These are phyloP conservation scores for Drosophila antonietae DNA, from an alignment of 2,888 invertebrate species.

Conservation along the genomic window DNA sequence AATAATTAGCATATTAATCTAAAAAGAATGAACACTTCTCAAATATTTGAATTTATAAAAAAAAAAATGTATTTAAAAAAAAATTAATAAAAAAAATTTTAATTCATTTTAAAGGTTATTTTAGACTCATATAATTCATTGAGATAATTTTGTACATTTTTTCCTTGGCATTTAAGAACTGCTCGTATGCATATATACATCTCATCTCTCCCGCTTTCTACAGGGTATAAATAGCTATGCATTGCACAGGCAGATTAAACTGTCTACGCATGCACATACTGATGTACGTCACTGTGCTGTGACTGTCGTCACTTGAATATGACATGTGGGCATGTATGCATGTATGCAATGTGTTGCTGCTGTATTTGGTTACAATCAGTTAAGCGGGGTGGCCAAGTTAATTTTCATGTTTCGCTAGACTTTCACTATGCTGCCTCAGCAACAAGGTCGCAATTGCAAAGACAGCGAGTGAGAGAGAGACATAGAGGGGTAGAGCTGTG, in stretches of 20 bases:
- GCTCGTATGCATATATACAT: not conserved
- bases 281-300: conserved; percentile 19
- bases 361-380: conserved; percentile 51
- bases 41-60: not conserved
- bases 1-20: not conserved
- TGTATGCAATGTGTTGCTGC: conserved; percentile 10
- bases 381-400: conserved; percentile 30
- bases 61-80: too few relatives aligned
- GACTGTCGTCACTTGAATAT: conserved; percentile 28
- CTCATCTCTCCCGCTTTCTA: not conserved
- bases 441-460: conserved; percentile 23
- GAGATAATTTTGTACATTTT: too few relatives aligned
- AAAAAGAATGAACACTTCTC: not conserved
- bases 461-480: not conserved
- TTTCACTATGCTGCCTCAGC: conserved; percentile 53
- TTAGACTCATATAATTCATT: not conserved
- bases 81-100: too few relatives aligned
- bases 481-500: too few relatives aligned
- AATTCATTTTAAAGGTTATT: not conserved
- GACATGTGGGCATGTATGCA: not conserved
- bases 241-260: conserved; percentile 4
- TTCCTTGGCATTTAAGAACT: not conserved
- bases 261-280: conserved; percentile 19
- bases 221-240: conserved; percentile 11
- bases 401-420: conserved; percentile 54